phyloP scores from a whole-genome alignment of 1,140 invertebrate species.

The Samia ricini region DNA sequence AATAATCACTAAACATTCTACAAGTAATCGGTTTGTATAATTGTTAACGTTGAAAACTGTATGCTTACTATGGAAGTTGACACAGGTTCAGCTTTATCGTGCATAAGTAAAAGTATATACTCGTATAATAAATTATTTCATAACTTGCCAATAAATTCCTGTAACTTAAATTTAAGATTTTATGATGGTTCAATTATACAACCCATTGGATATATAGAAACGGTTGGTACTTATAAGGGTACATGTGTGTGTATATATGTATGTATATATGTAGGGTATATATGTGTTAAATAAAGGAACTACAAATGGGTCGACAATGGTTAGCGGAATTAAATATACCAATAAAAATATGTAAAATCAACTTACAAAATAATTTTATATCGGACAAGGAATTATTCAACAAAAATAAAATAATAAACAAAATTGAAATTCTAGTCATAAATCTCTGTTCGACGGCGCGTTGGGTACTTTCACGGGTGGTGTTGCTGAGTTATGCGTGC shows the following conservation, averaged over 20 bases:
- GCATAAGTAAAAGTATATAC: slow-evolving; percentile 16
- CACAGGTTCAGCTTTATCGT: slow-evolving; percentile 15
- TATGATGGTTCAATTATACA: slow-evolving; percentile 18
- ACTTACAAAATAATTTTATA: not conserved
- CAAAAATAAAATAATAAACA: slow-evolving; percentile 3
- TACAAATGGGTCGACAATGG: slow-evolving; percentile 21
- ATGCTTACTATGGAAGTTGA: slow-evolving; percentile 17
- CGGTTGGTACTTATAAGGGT: not conserved
- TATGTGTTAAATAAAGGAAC: slow-evolving; percentile 18
- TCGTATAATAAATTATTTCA: slow-evolving; percentile 13
- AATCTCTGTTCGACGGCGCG: slow-evolving; percentile 9
- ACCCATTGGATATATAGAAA: slow-evolving; percentile 12
- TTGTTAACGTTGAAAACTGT: slow-evolving; percentile 6
- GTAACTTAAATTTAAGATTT: slow-evolving; percentile 12
- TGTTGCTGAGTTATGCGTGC: slow-evolving; percentile 5
- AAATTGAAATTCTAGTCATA: slow-evolving; percentile 1
- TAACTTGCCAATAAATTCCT: not conserved
- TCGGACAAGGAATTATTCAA: not conserved
- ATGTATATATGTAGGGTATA: slow-evolving; percentile 11
- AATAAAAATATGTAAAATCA: slow-evolving; percentile 1
- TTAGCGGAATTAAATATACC: slow-evolving; percentile 15
- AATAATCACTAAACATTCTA: too few species aligned
- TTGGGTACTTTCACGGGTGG: slow-evolving; percentile 9
- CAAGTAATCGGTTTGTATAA: slow-evolving; percentile 17
- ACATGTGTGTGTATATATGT: too few species aligned